Evolutionary conservation across 92 coral and sea anemone genomes (phyloP).

Genomic region (Bergia sp.): DNA sequence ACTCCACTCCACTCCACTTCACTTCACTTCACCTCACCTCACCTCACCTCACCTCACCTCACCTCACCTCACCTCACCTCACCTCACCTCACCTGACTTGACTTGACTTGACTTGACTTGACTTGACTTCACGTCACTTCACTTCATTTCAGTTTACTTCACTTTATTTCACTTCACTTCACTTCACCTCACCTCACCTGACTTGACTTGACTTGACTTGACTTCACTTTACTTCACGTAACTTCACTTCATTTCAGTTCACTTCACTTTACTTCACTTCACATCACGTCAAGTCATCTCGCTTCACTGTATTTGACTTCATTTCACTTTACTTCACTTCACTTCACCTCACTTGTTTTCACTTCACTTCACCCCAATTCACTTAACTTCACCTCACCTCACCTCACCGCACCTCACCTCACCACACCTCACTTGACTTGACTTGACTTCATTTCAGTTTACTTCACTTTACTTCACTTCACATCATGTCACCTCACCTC

Average conservation of each 20-base stretch:
- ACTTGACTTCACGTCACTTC: too few species aligned
- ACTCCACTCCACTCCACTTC: too few species aligned
- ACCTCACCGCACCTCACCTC: too few species aligned
- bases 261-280: neutral
- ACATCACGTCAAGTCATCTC: neutral
- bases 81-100: too few species aligned
- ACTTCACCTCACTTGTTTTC: conserved; percentile 16
- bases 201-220: neutral
- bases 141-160: too few species aligned
- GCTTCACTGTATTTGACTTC: neutral
- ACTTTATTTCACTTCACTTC: neutral
- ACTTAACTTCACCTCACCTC: too few species aligned
- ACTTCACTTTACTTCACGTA: neutral
- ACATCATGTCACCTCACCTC: conserved; percentile 8
- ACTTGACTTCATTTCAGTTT: too few species aligned
- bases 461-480: neutral
- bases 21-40: neutral
- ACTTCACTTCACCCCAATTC: conserved; percentile 13
- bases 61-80: too few species aligned
- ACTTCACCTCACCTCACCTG: neutral
- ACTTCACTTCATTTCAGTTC: too few species aligned
- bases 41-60: too few species aligned
- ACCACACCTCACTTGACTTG: neutral
- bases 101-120: too few species aligned
- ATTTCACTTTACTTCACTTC: conserved; percentile 15